Conservation (phyloP, 2,797 vertebrate genomes). For the Apogon talboti region DNA sequence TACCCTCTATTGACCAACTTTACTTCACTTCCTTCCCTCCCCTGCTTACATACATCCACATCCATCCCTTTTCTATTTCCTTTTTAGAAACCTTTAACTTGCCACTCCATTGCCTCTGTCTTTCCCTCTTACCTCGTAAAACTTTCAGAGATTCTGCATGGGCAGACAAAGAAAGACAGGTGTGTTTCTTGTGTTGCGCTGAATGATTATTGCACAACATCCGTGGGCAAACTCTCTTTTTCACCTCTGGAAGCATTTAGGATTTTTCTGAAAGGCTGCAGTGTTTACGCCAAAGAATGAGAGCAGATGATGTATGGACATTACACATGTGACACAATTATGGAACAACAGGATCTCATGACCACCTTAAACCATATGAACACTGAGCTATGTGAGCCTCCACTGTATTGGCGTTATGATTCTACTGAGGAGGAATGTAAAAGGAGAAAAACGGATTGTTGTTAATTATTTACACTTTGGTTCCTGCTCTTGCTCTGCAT, state of each 20-base stretch:
- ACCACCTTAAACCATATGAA: not conserved
- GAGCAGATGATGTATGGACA: slow-evolving; percentile 34
- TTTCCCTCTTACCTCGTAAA: not conserved
- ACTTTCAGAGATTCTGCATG: slow-evolving; percentile 30
- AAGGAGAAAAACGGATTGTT: slow-evolving; percentile 5
- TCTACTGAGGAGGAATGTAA: not conserved
- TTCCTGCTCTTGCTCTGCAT: not conserved
- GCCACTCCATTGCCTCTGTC: not conserved
- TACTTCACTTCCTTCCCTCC: slow-evolving; percentile 67
- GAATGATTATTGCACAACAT: slow-evolving; percentile 53
- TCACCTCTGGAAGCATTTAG: slow-evolving; percentile 32
- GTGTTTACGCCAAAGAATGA: slow-evolving; percentile 19
- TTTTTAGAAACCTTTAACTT: slow-evolving; percentile 30
- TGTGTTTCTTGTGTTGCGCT: slow-evolving; percentile 26
- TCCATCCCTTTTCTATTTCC: slow-evolving; percentile 58
- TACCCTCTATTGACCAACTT: slow-evolving; percentile 75
- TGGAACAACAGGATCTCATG: slow-evolving; percentile 3
- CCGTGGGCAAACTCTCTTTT: slow-evolving; percentile 31
- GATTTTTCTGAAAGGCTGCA: slow-evolving; percentile 21
- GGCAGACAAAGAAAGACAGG: slow-evolving; percentile 8
- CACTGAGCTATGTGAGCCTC: not conserved
- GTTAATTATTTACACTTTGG: slow-evolving; percentile 9
- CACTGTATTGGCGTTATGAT: not conserved
- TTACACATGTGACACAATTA: slow-evolving; percentile 31
- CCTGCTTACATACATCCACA: slow-evolving; percentile 28